Percentiles rank a stretch among this genome's conserved stretches.
Conservation (phyloP, 2,113 vertebrate genomes). For the Caranx melampygus region DNA sequence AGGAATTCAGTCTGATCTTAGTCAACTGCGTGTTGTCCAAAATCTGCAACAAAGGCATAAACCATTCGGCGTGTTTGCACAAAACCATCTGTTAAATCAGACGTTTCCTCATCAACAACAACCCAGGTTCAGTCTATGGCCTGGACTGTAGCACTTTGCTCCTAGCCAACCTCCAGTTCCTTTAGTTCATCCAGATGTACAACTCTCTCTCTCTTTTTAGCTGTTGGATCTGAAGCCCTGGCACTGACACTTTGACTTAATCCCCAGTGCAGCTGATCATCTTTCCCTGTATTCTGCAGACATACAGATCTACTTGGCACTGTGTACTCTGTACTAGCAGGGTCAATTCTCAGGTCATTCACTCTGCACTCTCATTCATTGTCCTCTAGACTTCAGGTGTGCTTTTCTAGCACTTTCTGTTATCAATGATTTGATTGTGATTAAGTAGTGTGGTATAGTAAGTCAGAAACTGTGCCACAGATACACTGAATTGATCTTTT, state of each 20-base stretch:
- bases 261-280: background rate
- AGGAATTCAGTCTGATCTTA: constrained; percentile 4
- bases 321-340: background rate
- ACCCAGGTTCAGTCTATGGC: constrained; percentile 4
- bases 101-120: constrained; percentile 30
- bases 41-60: constrained; percentile 22
- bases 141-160: background rate
- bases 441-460: background rate
- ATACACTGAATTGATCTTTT: background rate
- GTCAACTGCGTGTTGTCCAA: constrained; percentile 10
- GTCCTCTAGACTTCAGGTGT: background rate
- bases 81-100: constrained; percentile 50
- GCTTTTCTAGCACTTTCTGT: background rate
- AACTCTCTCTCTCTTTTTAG: background rate
- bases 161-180: constrained; percentile 5
- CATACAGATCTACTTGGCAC: background rate
- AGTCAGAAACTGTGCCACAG: background rate
- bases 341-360: background rate
- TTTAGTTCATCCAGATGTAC: constrained; percentile 30
- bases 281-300: constrained; percentile 6
- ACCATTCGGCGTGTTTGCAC: constrained; percentile 25
- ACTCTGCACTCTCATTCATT: background rate
- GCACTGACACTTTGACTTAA: background rate
- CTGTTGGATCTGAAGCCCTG: background rate
- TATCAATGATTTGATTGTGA: background rate